These are phyloP conservation scores for Drosophila neotestacea DNA, from an alignment of 2,888 invertebrate species.

Conservation along the genomic window DNA sequence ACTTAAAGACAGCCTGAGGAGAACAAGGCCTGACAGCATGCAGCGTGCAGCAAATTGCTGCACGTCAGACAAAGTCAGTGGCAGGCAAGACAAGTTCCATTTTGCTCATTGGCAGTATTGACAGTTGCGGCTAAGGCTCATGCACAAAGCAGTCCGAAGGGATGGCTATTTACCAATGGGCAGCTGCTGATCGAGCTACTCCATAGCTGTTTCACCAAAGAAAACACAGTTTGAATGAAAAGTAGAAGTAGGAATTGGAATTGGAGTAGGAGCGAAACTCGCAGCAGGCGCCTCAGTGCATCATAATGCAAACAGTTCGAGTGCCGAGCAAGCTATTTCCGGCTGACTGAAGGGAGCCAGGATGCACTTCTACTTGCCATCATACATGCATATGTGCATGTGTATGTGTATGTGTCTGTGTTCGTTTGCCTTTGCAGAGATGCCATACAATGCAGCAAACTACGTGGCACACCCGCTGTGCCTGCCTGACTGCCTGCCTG, in stretches of 20 bases:
- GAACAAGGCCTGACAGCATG: neutral
- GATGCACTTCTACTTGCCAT: conserved; percentile 48
- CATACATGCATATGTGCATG: conserved; percentile 11
- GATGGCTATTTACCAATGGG: conserved; percentile 46
- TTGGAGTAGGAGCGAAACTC: neutral
- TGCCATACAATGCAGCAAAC: conserved; percentile 52
- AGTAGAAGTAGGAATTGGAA: neutral
- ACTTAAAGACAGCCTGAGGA: neutral
- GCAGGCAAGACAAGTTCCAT: conserved; percentile 77
- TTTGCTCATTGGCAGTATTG: conserved; percentile 73
- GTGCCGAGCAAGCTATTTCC: conserved; percentile 71
- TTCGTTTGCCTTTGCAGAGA: conserved; percentile 56
- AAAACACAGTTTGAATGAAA: conserved; percentile 13
- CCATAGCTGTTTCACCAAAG: conserved; percentile 39
- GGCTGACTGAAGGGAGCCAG: conserved; percentile 12
- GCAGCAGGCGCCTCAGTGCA: conserved; percentile 51
- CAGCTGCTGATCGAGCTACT: conserved; percentile 62
- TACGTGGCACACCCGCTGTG: conserved; percentile 38
- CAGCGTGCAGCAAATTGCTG: conserved; percentile 64
- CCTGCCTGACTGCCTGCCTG: conserved; percentile 16
- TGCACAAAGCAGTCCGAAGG: conserved; percentile 14
- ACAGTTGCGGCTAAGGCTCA: conserved; percentile 49
- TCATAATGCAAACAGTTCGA: conserved; percentile 76
- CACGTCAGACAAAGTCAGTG: conserved; percentile 57
- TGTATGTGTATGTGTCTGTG: conserved; percentile 12